Base-by-base conservation (phyloP, 2,113 vertebrate genomes). In the Pitta sordida region DNA sequence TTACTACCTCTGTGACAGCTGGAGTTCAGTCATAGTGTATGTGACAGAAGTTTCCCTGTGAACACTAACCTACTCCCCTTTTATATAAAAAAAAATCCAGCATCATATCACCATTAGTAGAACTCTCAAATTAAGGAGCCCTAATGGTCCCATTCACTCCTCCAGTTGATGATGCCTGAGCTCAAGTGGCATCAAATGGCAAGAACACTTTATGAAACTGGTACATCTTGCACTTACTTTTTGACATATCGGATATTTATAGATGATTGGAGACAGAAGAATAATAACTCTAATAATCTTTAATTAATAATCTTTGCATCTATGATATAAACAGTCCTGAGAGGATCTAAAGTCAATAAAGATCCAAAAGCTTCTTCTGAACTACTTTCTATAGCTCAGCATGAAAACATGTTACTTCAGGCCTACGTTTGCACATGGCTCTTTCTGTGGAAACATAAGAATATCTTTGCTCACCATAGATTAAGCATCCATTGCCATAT, bases 1-100 rank as follows among this genome's bases (percentile, higher is more conserved):
- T 49, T 63, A 34, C 32, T 81, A 49, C 55, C 44, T 24, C 46
- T 84, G 74, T 0, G 1, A 43, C 29, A 81, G 5, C 7, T 44
- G 41, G 19, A 65, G 15, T 52, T 60, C n/a, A 67, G 64, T 43
- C 43, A n/a, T 3, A 43, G 30, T 7, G 26, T 46, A 77, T 1
- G 6, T 75, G 48, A 43, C 56, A 58, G 36, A 76, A n/a, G 5
- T 48, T 63, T 68, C n/a, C 46, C n/a, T 0, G 0, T 36, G 30
- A 93, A 30, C 26, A 30, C 34, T 39, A n/a, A 3, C 7, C 15
- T 59, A 46, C 17, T 58, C 3, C 8, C 24, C 63, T 82, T 36
- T 41, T 41, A 11, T 41, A 14, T 32, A 29, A 34, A 14, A 55
- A 81, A 93, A 60, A 30, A 21, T 9, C 18, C 32, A 77, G 20